phyloP scores from a whole-genome alignment of 2,888 invertebrate species.

The Morpho achilles region DNA sequence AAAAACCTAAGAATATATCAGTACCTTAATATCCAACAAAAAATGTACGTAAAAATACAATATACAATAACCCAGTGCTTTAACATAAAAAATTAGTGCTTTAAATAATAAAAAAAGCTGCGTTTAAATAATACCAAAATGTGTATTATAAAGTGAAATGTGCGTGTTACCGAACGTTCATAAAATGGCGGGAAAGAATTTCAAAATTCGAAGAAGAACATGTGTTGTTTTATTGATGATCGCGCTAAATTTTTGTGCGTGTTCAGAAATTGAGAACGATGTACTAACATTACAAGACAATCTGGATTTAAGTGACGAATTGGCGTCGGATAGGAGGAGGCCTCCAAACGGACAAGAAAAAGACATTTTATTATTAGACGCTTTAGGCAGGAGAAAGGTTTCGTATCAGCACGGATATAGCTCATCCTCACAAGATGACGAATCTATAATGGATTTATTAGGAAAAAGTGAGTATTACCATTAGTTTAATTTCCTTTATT shows the following conservation, averaged over 20 bases:
- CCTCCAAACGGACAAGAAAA: constrained; percentile 85
- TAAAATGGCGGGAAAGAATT: constrained; percentile 47
- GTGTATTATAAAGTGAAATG: constrained; percentile 34
- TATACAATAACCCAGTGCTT: neutral
- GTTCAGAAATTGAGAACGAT: constrained; percentile 61
- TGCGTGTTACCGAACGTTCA: constrained; percentile 36
- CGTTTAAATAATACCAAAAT: constrained; percentile 1
- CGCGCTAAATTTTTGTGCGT: constrained; percentile 38
- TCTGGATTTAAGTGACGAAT: constrained; percentile 54
- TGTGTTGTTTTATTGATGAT: constrained; percentile 41
- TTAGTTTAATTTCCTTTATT: neutral
- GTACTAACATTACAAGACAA: constrained; percentile 68
- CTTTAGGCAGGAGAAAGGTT: constrained; percentile 82
- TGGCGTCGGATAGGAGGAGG: constrained; percentile 59
- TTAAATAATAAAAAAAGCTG: neutral
- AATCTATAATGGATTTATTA: constrained; percentile 89
- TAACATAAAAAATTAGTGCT: neutral
- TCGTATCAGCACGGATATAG: constrained; percentile 60
- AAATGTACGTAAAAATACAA: constrained; percentile 14
- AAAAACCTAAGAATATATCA: constrained; percentile 32
- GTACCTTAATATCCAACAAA: constrained; percentile 11
- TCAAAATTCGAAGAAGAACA: constrained; percentile 40
- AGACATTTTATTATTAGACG: constrained; percentile 85
- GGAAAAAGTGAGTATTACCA: constrained; percentile 85
- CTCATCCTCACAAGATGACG: constrained; percentile 73